Evolutionary conservation across 1,140 invertebrate species (phyloP), one percentile per base, ranked within the genome.

Genomic region (Lepidostoma basale): DNA sequence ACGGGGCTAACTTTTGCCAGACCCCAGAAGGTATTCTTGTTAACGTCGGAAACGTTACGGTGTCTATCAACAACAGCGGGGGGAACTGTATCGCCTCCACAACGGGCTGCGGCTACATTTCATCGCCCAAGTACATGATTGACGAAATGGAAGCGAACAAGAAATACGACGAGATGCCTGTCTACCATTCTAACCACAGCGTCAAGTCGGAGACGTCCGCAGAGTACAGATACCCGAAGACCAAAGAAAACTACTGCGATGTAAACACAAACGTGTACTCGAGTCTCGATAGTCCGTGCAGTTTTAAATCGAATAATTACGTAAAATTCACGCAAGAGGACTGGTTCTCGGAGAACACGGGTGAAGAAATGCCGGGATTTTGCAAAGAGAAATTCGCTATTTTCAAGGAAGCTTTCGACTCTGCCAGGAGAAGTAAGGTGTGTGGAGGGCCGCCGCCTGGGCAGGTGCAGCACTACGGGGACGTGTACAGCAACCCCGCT

Each of bases 21-120:
- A 84, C 81, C 1, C 73, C 79, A 4, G 84, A 85, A 74, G 81
- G 79, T 23, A 78, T 91, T 12, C 85, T 88, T 0, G 83, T 92
- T 1, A 91, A 89, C 69, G 89, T 92, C 1, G 90, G 90, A 2
- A 91, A 90, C 73, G 88, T 92, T 0, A 90, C 88, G 0, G 90
- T 92, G 0, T 89, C 88, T 40, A 91, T 92, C 16, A 87, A 88
- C 58, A 88, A 89, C 64, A 85, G 85, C 64, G 89, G 89, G 28
- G 88, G 88, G 8, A 91, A 91, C 74, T 88, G 86, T 79, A 90
- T 91, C 59, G 89, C 88, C 1, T 88, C 88, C 0, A 88, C 87
- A 2, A 86, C 84, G 0, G 88, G 88, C 39, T 88, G 85, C 65
- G 82, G 81, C n/a, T 83, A 74, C 28, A 69, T 65, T 16, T 67